phyloP scores from a whole-genome alignment of 1,140 invertebrate species.

The Caenorhabditis remanei region DNA sequence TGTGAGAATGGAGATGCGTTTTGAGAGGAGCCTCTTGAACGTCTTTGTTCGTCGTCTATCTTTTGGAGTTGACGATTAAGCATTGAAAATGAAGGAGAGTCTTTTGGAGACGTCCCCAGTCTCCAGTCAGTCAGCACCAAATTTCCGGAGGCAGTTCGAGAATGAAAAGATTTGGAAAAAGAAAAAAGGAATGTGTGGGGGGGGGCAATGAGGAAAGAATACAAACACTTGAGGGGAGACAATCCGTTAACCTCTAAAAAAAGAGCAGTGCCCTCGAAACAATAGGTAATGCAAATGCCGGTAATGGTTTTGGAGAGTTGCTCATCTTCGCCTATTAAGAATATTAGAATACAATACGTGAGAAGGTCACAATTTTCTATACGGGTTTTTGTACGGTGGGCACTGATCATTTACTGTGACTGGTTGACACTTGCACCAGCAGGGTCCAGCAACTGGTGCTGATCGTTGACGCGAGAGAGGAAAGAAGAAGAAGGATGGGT shows the following conservation, averaged over 20 bases:
- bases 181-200: background rate
- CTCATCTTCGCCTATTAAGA: background rate
- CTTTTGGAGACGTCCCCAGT: background rate
- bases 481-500: conserved; percentile 42
- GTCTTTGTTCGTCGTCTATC: conserved; percentile 34
- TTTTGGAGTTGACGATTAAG: conserved; percentile 28
- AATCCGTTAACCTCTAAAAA: conserved; percentile 54
- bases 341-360: conserved; percentile 37
- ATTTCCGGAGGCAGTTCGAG: conserved; percentile 50
- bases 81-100: conserved; percentile 36
- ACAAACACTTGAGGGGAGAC: conserved; percentile 38
- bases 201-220: conserved; percentile 34
- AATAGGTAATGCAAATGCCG: conserved; percentile 49
- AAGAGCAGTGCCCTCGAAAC: conserved; percentile 18
- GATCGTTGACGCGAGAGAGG: conserved; percentile 14
- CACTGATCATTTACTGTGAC: conserved; percentile 38
- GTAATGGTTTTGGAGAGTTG: conserved; percentile 19
- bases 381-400: background rate
- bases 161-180: conserved; percentile 48
- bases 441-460: conserved; percentile 43
- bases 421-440: background rate
- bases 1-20: conserved; percentile 14
- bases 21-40: conserved; percentile 40
- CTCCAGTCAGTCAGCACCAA: conserved; percentile 19
- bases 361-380: conserved; percentile 30